Base-by-base conservation (phyloP, 2,888 invertebrate genomes). In the Mythimna vitellina region DNA sequence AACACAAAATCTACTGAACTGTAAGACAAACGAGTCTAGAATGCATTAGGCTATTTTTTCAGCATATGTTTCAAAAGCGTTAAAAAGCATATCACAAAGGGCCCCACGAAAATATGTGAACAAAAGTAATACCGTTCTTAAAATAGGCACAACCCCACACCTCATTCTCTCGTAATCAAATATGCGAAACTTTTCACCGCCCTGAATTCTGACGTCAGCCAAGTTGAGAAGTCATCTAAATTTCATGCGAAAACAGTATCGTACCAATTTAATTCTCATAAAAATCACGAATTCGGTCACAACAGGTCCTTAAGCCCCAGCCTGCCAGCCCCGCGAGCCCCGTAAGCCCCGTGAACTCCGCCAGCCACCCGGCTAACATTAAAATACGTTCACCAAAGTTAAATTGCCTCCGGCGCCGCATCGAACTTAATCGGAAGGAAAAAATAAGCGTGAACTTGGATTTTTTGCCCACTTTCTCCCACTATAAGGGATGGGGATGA, bases 321-420 rank as follows among this genome's bases (percentile, higher is more conserved):
- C 22, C 20, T 25, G 25, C 70, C 20, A 22, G n/a, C 54, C 53
- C 72, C 65, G 65, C 10, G 2, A 5, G 7, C 62, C 25, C 79
- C 38, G 63, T 35, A 12, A 58, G 17, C 56, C 29, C 29, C 14
- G 29, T 25, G 25, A 29, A 17, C 29, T 53, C 58, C 38, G 46
- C 12, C 51, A 46, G 56, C 65, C 70, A 66, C 63, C 53, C 57
- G 49, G n/a, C 29, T 76, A 81, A 80, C 66, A 80, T 82, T 86
- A 81, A 79, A 86, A 84, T 81, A 81, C 70, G 74, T 81, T 84
- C 70, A 73, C 73, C 63, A 67, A 84, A 86, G 85, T 85, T 85
- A 86, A 86, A 85, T 85, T 85, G 82, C 65, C 80, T 82, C 53
- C 20, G 73, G 65, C 70, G 58, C 64, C 82, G 73, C 71, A 71